Base-by-base conservation (phyloP, 2,797 vertebrate species). In the Chaetodon trifasciatus region DNA sequence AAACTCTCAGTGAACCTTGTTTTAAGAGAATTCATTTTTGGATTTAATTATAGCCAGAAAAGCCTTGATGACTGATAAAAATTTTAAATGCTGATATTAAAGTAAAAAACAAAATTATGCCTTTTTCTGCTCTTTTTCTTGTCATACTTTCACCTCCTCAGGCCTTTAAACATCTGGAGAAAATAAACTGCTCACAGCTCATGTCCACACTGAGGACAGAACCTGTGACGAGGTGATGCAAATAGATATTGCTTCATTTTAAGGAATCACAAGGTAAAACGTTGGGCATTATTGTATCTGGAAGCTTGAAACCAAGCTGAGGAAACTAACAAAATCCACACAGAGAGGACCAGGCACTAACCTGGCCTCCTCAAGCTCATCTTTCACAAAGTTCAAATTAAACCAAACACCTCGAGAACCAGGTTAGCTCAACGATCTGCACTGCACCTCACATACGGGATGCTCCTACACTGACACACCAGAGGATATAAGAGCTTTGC, bases 401-500 rank as follows among this genome's bases (percentile, higher is more conserved):
- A 55, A 3, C 40, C 24, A 46, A 66, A 71, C 49, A 56, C 67
- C 11, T 16, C 19, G 39, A 60, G 28, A 67, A 61, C 6, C 46
- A 35, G 9, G 7, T 47, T 6, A 35, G 21, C 42, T 63, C 23
- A 5, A 19, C 53, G 32, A 11, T 61, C 35, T 67, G 44, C 64
- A 19, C 19, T 55, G n/a, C 46, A 21, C 23, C 35, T 76, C 62
- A 52, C 46, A 32, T 17, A 32, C 49, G 37, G 47, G 50, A 55
- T 44, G 50, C 24, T 5, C 37, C 10, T n/a, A 28, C 24, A 56
- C 50, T 61, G 8, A 47, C 5, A 9, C 49, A 47, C 2, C 24
- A 16, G 28, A 82, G 56, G 65, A 60, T 58, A 49, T 64, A 37
- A 40, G 4, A 12, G 3, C 28, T 66, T 62, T 71, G 58, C 72